phyloP scores from a whole-genome alignment of 2,113 vertebrate genomes.

The Motacilla alba region DNA sequence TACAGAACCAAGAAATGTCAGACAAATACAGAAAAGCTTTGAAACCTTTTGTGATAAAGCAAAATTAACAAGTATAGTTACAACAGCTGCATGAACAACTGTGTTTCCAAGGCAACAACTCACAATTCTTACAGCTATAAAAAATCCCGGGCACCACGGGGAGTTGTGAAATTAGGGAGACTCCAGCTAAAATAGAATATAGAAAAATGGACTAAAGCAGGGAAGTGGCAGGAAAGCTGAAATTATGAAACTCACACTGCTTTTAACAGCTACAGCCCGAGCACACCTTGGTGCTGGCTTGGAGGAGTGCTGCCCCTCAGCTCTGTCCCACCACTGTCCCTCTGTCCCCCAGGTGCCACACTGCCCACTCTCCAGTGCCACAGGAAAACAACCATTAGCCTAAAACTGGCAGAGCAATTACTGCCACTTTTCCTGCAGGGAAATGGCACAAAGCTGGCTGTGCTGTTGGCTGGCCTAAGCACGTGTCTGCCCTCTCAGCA shows the following conservation, averaged over 20 bases:
- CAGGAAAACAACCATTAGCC: not conserved
- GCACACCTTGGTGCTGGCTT: not conserved
- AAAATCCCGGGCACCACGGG: constrained; percentile 14
- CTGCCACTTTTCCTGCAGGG: not conserved
- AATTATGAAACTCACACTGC: not conserved
- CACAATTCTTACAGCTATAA: constrained; percentile 23
- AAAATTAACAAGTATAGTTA: constrained; percentile 52
- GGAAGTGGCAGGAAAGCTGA: not conserved
- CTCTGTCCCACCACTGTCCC: not conserved
- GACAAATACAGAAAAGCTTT: constrained; percentile 27
- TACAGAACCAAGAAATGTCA: constrained; percentile 28
- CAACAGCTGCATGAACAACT: constrained; percentile 62
- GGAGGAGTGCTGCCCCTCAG: not conserved
- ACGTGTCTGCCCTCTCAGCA: constrained; percentile 12
- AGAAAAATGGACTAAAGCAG: constrained; percentile 21
- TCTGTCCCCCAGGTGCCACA: not conserved
- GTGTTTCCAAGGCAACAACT: constrained; percentile 63
- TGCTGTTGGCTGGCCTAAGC: constrained; percentile 36
- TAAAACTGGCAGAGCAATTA: not conserved
- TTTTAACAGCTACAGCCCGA: not conserved
- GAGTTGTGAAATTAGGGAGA: constrained; percentile 46
- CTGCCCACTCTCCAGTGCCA: not conserved
- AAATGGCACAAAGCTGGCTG: not conserved
- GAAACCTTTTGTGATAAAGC: constrained; percentile 42
- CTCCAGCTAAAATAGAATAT: constrained; percentile 25